Base-by-base conservation (phyloP, 2,888 invertebrate species). In the Calameuta idolon region DNA sequence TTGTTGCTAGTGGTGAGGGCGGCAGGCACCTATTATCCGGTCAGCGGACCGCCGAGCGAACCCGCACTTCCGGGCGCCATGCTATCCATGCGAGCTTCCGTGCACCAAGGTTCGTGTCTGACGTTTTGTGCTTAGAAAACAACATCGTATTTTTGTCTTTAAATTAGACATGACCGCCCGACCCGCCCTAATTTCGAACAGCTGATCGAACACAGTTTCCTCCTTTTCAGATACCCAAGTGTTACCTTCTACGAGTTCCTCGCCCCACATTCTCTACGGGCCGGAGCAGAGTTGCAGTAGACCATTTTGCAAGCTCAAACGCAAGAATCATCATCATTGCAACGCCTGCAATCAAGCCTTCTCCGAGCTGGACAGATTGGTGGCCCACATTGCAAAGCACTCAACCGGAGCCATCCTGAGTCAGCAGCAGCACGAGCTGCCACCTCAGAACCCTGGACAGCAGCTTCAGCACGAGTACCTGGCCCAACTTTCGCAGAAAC, bases 21-120 rank as follows among this genome's bases (percentile, higher is more conserved):
- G 92, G 95, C 96, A 89, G 97, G 97, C 92, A 97, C 97, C 92
- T 97, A 96, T 93, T 97, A 96, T 93, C 97, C 97, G 90, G 94
- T 97, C 88, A 96, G 95, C 86, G 91, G 94, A 94, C 82, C 94
- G 94, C 81, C 94, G 93, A 86, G 93, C 93, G 86, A 94, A 94
- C 92, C 93, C 94, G 92, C 91, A 90, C 91, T 91, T 88, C 91
- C 80, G 94, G 94, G 91, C 92, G 93, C 91, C 90, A 90, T 91
- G 88, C 89, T 91, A 90, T 91, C 91, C 90, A 91, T 91, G 91
- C 91, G 90, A 91, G 86, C 90, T 91, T 78, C 94, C 94, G 85
- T 93, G 93, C 86, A 91, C 90, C 90, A 90, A 91, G 94, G 91
- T 91, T 91, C 91, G 91, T 91, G 87, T 89, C 87, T 87, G 88